Percentiles rank a stretch among this genome's conserved stretches.
phyloP scores from a whole-genome alignment of 2,113 vertebrate species.

The Scophthalmus maximus region DNA sequence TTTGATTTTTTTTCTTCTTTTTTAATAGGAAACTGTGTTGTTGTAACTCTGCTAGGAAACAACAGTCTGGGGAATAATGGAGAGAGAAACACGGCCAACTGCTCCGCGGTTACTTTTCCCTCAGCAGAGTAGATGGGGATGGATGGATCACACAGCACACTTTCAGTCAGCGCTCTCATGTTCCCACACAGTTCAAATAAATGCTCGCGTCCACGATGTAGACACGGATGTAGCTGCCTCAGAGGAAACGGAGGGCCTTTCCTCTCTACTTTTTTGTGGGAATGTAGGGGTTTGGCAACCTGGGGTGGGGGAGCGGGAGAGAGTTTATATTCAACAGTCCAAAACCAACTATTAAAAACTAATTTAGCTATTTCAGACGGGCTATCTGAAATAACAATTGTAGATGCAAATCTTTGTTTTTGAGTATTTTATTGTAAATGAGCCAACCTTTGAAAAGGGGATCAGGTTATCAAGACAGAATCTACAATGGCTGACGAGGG shows the following conservation, averaged over 20 bases:
- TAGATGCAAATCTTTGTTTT: too few relatives aligned
- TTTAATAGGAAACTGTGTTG: not conserved
- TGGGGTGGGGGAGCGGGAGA: too few relatives aligned
- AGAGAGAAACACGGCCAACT: constrained; percentile 11
- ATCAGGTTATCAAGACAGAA: too few relatives aligned
- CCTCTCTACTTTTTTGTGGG: not conserved
- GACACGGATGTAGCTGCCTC: not conserved
- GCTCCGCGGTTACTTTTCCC: constrained; percentile 15
- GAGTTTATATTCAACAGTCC: too few relatives aligned
- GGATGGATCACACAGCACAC: not conserved
- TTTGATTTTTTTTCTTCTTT: not conserved
- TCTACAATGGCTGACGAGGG: too few relatives aligned
- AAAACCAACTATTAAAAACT: too few relatives aligned
- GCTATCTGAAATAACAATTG: too few relatives aligned
- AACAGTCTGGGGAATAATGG: constrained; percentile 28
- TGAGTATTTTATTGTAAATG: too few relatives aligned
- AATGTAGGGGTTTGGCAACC: not conserved
- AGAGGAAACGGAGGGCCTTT: not conserved
- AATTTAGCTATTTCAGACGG: too few relatives aligned
- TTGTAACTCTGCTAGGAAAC: constrained; percentile 13
- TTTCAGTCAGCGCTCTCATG: not conserved
- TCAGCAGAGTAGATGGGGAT: constrained; percentile 23
- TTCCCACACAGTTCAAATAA: not conserved
- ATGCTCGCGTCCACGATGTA: not conserved
- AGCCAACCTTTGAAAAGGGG: too few relatives aligned